Conservation (phyloP, 1,140 invertebrate genomes). For the Magallana angulata region DNA sequence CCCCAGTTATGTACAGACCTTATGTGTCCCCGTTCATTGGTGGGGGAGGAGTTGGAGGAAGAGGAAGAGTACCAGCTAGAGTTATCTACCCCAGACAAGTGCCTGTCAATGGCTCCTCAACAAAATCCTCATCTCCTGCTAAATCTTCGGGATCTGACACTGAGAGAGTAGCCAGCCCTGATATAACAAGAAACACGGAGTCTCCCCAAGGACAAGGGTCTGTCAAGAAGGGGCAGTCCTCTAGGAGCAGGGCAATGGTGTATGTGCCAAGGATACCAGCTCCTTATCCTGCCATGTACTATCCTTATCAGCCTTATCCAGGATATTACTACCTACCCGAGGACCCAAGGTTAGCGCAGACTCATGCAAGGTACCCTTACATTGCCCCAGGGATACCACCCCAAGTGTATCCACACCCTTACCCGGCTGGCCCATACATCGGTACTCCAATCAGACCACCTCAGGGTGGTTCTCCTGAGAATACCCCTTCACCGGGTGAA, state of each 20-base stretch:
- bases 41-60: slow-evolving; percentile 41
- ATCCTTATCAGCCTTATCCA: slow-evolving; percentile 50
- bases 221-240: slow-evolving; percentile 39
- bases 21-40: slow-evolving; percentile 42
- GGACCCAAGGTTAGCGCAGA: slow-evolving; percentile 52
- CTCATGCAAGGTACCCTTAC: slow-evolving; percentile 37
- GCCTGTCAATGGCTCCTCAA: slow-evolving; percentile 20
- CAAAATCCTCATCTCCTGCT: neutral
- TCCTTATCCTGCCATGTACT: slow-evolving; percentile 46
- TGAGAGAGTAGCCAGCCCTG: slow-evolving; percentile 42
- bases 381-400: slow-evolving; percentile 24
- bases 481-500: slow-evolving; percentile 48
- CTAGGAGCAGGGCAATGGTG: slow-evolving; percentile 50
- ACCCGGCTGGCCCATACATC: neutral
- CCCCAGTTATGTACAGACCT: slow-evolving; percentile 55
- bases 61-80: slow-evolving; percentile 39
- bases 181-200: slow-evolving; percentile 29
- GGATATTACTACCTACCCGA: slow-evolving; percentile 59
- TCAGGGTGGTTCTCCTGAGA: slow-evolving; percentile 36
- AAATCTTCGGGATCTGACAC: slow-evolving; percentile 23
- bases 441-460: neutral
- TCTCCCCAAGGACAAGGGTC: slow-evolving; percentile 36
- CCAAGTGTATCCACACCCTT: slow-evolving; percentile 35
- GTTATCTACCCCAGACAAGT: slow-evolving; percentile 36
- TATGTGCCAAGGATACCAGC: slow-evolving; percentile 55